These are phyloP conservation scores for Tragelaphus oryx DNA, from an alignment of 2,797 vertebrate species.

Conservation along the genomic window DNA sequence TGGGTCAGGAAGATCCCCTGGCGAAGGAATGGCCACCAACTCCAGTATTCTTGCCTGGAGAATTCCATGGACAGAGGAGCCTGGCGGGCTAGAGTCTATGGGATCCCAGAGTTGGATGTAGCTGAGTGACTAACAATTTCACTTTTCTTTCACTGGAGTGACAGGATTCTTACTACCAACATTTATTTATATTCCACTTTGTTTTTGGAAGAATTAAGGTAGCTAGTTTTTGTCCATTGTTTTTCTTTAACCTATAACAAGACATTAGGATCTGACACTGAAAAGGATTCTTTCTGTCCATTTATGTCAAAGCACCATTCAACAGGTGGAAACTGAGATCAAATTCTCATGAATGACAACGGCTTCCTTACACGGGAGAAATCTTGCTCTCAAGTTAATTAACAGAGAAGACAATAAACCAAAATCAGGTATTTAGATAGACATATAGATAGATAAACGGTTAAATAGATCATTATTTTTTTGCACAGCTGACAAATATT, in stretches of 20 bases:
- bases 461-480: conserved; percentile 34
- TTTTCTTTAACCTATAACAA: neutral
- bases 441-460: neutral
- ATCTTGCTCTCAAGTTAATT: neutral
- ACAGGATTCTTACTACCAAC: neutral
- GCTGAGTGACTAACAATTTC: neutral
- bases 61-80: neutral
- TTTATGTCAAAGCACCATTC: conserved; percentile 29
- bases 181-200: neutral
- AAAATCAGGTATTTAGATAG: neutral
- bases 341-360: neutral
- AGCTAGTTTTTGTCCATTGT: neutral
- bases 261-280: neutral
- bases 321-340: neutral
- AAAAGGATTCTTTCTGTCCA: neutral
- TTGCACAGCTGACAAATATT: conserved; percentile 31
- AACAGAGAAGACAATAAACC: neutral
- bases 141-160: neutral
- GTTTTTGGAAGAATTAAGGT: neutral
- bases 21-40: neutral
- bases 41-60: neutral
- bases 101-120: neutral
- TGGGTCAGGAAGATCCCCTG: neutral
- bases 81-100: neutral
- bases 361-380: neutral